Conservation (phyloP, 2,797 vertebrate species). For the Octomys mimax region DNA sequence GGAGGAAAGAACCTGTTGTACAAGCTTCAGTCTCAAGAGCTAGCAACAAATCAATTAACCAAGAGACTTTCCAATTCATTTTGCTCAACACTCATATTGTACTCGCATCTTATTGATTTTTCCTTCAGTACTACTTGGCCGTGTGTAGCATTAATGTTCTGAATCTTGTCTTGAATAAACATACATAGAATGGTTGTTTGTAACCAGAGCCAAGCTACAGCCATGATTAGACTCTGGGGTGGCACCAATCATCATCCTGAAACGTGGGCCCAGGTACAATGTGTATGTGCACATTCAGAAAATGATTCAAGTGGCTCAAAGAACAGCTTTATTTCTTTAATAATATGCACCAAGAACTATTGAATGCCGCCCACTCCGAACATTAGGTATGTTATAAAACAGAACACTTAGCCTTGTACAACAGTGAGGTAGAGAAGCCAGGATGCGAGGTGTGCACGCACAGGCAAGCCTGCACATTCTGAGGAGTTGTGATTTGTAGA, state of each 20-base stretch:
- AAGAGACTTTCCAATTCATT: not conserved
- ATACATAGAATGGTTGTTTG: not conserved
- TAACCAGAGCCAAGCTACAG: not conserved
- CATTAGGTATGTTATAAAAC: not conserved
- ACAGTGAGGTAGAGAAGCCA: not conserved
- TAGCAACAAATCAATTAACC: not conserved
- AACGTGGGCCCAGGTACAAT: not conserved
- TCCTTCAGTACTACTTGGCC: not conserved
- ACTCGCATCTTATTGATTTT: not conserved
- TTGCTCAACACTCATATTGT: not conserved
- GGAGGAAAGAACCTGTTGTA: not conserved
- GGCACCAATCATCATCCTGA: not conserved
- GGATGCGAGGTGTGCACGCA: not conserved
- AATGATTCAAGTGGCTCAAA: not conserved
- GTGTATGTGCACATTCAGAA: not conserved
- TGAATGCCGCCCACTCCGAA: constrained; percentile 42
- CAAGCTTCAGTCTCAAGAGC: not conserved
- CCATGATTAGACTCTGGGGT: not conserved
- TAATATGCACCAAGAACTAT: not conserved
- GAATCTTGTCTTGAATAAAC: not conserved
- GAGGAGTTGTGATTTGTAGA: not conserved
- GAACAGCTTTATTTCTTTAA: not conserved
- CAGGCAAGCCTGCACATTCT: fast-evolving
- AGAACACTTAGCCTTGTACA: constrained; percentile 9
- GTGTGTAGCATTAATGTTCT: not conserved